A percentile compares a stretch with the other conserved stretches of the same genome.
These are phyloP conservation scores for Hyperopisus bebe DNA, from an alignment of 2,113 vertebrate species.

Conservation along the genomic window DNA sequence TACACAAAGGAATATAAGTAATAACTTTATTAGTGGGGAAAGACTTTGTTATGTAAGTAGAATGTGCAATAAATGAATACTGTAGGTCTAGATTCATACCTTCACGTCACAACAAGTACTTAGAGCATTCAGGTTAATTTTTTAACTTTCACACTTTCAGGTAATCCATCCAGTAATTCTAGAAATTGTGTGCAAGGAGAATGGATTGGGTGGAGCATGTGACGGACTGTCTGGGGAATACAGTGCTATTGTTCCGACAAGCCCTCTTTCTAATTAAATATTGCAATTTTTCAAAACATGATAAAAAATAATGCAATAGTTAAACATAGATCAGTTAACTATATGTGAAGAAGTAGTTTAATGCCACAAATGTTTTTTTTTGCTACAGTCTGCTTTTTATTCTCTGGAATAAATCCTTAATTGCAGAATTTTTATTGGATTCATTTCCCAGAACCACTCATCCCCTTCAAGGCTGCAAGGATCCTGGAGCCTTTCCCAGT, in stretches of 20 bases:
- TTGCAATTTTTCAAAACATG: not conserved
- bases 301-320: not conserved
- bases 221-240: not conserved
- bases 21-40: not conserved
- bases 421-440: not conserved
- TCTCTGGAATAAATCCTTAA: not conserved
- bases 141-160: not conserved
- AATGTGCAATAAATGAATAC: not conserved
- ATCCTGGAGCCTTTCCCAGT: not conserved
- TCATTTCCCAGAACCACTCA: not conserved
- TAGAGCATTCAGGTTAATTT: not conserved
- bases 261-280: not conserved
- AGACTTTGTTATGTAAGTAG: not conserved
- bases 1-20: not conserved
- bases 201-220: not conserved
- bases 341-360: not conserved
- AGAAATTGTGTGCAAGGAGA: not conserved
- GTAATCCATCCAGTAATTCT: not conserved
- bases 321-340: not conserved
- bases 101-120: not conserved
- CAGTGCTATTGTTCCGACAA: not conserved
- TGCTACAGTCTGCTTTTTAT: not conserved
- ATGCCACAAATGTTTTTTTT: not conserved
- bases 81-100: not conserved
- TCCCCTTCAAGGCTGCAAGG: not conserved